Evolutionary conservation across 2,113 vertebrate genomes (phyloP), one percentile per base, ranked within the genome.

Genomic region (Tylochromis polylepis): DNA sequence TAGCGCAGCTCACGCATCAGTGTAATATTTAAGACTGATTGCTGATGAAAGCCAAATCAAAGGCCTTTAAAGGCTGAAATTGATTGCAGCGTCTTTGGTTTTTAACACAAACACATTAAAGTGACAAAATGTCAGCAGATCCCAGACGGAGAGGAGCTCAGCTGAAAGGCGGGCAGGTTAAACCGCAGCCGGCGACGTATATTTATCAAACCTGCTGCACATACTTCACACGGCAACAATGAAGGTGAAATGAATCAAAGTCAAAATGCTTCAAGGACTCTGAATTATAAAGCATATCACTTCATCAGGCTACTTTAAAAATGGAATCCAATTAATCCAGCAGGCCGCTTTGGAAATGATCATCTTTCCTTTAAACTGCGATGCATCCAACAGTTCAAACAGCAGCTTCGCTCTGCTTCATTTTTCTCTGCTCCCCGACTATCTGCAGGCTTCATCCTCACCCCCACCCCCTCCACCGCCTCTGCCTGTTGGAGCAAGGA

Each of bases 401-500:
- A 79, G 67, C 84, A 87, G 70, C 79, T 87, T 59, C 57, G 27
- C 58, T 5, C 81, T 27, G 72, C 79, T 87, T 85, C 60, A 87
- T 91, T 92, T 90, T 87, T 81, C 79, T 88, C 81, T 83, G 65
- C 80, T 90, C 16, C 65, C 83, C 56, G 86, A 89, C 85, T 89
- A 70, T 93, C 84, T 89, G 81, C 84, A 20, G 78, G 72, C 88
- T 93, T 92, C 81, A 84, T 93, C 51, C 83, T 88, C 86, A 87
- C 81, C 53, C 15, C 77, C 79, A 67, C 60, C 62, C 86, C 51
- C 82, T 18, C 59, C 57, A 87, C 85, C 70, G 31, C 83, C 87
- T 91, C 89, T 87, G 93, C 65, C 92, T 93, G 91, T 86, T 90
- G 90, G 90, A 90, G 93, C 91, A 92, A 67, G 85, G 86, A 92